Base-by-base conservation (phyloP, 2,113 vertebrate genomes). In the Ciconia boyciana region DNA sequence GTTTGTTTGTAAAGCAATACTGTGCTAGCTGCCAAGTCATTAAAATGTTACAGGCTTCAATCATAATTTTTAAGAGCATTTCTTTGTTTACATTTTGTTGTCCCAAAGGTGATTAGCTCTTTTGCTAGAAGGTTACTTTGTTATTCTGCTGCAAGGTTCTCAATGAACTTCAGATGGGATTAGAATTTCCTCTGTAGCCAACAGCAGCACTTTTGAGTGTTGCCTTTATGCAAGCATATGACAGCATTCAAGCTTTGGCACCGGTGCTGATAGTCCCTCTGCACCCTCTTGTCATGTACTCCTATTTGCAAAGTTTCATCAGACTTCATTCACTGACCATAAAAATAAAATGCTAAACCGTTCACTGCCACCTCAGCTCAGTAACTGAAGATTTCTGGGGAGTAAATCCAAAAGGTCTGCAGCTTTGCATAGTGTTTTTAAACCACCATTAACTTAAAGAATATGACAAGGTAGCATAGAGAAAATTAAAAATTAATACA, bases 51-150 rank as follows among this genome's bases (percentile, higher is more conserved):
- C 11, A 2, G 80, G 34, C 57, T 80, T 87, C 91, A 87, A 85
- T 82, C 77, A 92, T 61, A 7, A 78, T 82, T 91, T 95, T 93
- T 83, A 82, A 93, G 57, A 92, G 22, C 7, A 82, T 91, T 95
- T 90, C 51, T 83, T 87, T 82, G 72, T 79, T 95, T 93, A 84
- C 25, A 79, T 84, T 94, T 69, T 31, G 10, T 34, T 84, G 34
- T 66, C 89, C 84, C 84, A 54, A 71, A 89, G 70, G 66, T 80
- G 58, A 92, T 93, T 69, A 92, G 57, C 52, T 83, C n/a, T 82
- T 89, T 92, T 79, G 71, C 60, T 94, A 76, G 72, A 81, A 94
- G 61, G 86, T 72, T 89, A 92, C 26, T 90, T 71, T 68, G n/a
- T 69, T 83, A 82, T 80, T 94, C 57, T 58, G 32, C 62, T 70